Evolutionary conservation across 2,888 invertebrate species (phyloP).

Genomic region (Periphyllus acericola): DNA sequence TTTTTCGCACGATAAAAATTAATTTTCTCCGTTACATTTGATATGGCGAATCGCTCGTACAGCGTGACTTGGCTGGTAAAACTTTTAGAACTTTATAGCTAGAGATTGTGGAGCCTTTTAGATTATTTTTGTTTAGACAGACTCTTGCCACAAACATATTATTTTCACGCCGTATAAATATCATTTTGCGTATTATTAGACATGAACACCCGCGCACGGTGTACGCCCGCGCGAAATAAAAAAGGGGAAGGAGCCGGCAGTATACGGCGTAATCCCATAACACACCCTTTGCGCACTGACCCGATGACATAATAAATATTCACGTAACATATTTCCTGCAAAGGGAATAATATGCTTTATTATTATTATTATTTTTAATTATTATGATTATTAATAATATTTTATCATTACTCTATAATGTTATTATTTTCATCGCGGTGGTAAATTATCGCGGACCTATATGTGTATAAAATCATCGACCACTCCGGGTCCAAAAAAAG

Average conservation of each 20-base stretch:
- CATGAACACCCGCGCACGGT: no score
- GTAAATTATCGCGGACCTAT: neutral
- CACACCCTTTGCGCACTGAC: conserved; percentile 22
- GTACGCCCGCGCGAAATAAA: neutral
- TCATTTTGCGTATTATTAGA: neutral
- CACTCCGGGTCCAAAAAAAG: no score
- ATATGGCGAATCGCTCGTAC: no score
- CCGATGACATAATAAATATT: neutral
- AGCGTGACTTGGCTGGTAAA: no score
- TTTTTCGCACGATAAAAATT: no score
- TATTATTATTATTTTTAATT: neutral
- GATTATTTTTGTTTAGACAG: no score
- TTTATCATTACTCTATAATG: neutral
- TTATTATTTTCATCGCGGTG: neutral
- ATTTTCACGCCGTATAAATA: neutral
- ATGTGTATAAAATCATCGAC: no score
- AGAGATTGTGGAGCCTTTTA: no score
- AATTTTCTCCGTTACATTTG: no score
- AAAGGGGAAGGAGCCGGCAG: neutral
- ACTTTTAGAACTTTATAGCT: no score
- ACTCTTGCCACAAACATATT: no score
- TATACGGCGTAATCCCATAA: neutral
- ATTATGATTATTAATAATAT: neutral
- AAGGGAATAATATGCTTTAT: neutral
- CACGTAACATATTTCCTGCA: neutral